A percentile compares a stretch with the other conserved stretches of the same genome.
phyloP scores from a whole-genome alignment of 2,797 vertebrate genomes.

The Fringilla coelebs region DNA sequence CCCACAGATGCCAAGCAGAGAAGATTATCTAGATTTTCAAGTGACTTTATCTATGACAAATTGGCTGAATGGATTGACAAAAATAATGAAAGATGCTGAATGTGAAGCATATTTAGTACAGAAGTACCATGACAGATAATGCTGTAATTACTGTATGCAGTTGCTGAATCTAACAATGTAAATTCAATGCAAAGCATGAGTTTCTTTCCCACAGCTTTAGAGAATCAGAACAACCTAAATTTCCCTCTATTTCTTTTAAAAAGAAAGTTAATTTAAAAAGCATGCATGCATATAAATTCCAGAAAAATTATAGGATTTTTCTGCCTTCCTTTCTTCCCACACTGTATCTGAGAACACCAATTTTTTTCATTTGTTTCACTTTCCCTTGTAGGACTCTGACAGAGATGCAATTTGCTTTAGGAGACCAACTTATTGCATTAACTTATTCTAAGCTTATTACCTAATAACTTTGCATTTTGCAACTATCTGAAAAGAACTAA shows the following conservation, averaged over 20 bases:
- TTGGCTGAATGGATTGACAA: background rate
- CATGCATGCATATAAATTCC: background rate
- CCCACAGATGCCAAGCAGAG: background rate
- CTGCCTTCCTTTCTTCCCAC: background rate
- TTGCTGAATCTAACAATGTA: background rate
- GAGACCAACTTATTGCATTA: background rate
- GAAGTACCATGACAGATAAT: background rate
- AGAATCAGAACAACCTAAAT: background rate
- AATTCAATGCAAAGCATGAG: background rate
- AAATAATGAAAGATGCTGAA: background rate
- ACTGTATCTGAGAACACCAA: background rate
- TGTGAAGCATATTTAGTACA: background rate
- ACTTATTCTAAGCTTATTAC: background rate
- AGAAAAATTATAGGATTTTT: background rate
- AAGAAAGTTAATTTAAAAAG: background rate
- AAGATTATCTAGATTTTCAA: slow-evolving; percentile 1
- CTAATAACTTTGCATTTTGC: background rate
- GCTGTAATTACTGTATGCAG: background rate
- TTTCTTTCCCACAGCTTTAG: background rate
- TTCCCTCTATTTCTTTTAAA: background rate
- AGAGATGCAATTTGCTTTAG: background rate
- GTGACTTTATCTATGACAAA: background rate
- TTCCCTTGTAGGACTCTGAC: background rate
- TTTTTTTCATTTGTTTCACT: background rate
- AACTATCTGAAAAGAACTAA: background rate